Base-by-base conservation (phyloP, 2,797 vertebrate genomes). In the Rhinogobio ventralis region DNA sequence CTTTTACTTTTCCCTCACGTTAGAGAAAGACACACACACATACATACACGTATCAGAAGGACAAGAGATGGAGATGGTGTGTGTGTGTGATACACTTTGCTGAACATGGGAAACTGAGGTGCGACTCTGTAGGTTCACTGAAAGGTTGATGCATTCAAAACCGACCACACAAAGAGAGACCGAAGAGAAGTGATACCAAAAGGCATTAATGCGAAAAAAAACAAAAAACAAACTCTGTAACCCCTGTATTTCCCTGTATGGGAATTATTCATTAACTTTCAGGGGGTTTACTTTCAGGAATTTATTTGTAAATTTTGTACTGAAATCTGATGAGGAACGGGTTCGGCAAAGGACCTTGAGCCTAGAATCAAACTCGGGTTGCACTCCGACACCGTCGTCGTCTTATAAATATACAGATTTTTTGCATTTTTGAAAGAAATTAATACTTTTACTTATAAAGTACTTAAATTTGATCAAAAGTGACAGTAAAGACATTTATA, bases 21-120 rank as follows among this genome's bases (percentile, higher is more conserved):
- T 51, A 75, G 73, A 76, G 77, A 79, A 76, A 78, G 79, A 53
- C 78, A 77, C 83, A 66, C 83, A 64, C 77, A 84, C 74, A 82
- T 67, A 84, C 69, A 84, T 60, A 83, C 36, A 28, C 14, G 36
- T 46, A 79, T 82, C 42, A 71, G 53, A 75, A 30, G 19, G 62
- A 85, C 30, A 72, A 85, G 67, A 72, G 76, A 85, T 72, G 57
- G 76, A 79, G 83, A 73, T 72, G 28, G 66, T 51, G 76, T 69
- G 75, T 71, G 75, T 60, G 76, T 46, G 66, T 62, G 46, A 87
- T 83, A 60, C 55, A 68, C 74, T n/a, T 15, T 73, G 57, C 81
- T 85, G 83, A 86, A 84, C 86, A 88, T 90, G 86, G 87, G 87
- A 91, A 90, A 86, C 87, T 86, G 69, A 87, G 83, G 87, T 86